Evolutionary conservation across 2,888 invertebrate species (phyloP).

Genomic region (Mesorhabditis spiculigera): DNA sequence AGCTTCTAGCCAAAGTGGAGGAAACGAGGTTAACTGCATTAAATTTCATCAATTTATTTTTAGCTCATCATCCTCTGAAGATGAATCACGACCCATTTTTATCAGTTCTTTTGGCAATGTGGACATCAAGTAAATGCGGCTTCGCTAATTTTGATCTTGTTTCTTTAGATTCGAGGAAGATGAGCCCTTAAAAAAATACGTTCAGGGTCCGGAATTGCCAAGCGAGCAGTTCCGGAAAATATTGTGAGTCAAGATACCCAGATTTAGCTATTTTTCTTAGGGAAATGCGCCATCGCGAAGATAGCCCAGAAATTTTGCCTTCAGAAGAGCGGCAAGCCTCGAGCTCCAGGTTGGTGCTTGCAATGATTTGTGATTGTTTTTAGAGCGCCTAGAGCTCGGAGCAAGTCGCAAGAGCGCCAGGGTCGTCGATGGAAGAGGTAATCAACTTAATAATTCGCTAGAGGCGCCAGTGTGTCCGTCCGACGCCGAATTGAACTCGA

Average conservation of each 20-base stretch:
- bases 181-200: neutral
- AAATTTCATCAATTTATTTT: neutral
- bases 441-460: too few species aligned
- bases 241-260: conserved; percentile 20
- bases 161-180: conserved; percentile 8
- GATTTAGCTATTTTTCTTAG: conserved; percentile 10
- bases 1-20: neutral
- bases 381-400: too few species aligned
- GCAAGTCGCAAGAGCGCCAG: too few species aligned
- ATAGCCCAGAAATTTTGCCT: too few species aligned
- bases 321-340: too few species aligned
- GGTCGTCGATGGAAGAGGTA: too few species aligned
- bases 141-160: too few species aligned
- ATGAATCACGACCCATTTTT: conserved; percentile 25
- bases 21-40: neutral
- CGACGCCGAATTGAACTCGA: too few species aligned
- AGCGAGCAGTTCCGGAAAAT: conserved; percentile 39
- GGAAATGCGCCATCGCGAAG: neutral
- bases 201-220: conserved; percentile 35
- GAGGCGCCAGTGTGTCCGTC: too few species aligned
- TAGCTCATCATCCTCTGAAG: conserved; percentile 9
- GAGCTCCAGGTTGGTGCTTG: too few species aligned
- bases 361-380: too few species aligned
- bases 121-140: conserved; percentile 4
- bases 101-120: conserved; percentile 40